Evolutionary conservation across 2,113 vertebrate species (phyloP), one percentile per base, ranked within the genome.

Genomic region (Gasterosteus aculeatus): DNA sequence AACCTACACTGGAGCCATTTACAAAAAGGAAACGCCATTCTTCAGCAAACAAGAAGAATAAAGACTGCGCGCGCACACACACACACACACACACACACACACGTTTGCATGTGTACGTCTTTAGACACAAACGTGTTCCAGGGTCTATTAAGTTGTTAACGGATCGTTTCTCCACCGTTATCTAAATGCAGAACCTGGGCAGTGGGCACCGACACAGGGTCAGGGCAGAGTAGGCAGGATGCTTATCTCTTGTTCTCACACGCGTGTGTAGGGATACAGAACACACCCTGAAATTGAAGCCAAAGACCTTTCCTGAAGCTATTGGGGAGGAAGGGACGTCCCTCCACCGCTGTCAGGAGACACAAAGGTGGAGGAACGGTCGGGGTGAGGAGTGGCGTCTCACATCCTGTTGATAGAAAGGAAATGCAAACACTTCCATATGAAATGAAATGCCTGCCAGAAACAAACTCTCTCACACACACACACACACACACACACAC

Each of bases 381-480:
- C 78, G 71, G 54, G 39, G 70, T 7, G 16, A 68, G 54, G 58
- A 80, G 71, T 63, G 69, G 12, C 64, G 69, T 90, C 80, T 76
- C 26, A 67, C 80, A 83, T 92, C 88, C 86, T 83, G 85, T 87
- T 81, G 82, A 74, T 81, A 87, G 83, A 86, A 72, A 90, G 87
- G 90, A 91, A 90, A 91, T 91, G 35, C 35, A 92, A 92, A 90
- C 84, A 88, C 85, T 92, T 93, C 89, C 89, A 92, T 81, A 88
- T 87, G 86, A 65, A 85, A 71, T 67, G 49, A 65, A 85, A 71
- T 67, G 49, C 54, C 77, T 71, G 84, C 84, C 87, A 84, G 70
- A 81, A 69, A 85, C 35, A n/a, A 7, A 9, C n/a, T n/a, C n/a
- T n/a, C n/a, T n/a, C n/a, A n/a, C n/a, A n/a, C n/a, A n/a, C n/a